Evolutionary conservation across 2,113 vertebrate species (phyloP), one percentile per base, ranked within the genome.

Genomic region (Sebastes fasciatus): DNA sequence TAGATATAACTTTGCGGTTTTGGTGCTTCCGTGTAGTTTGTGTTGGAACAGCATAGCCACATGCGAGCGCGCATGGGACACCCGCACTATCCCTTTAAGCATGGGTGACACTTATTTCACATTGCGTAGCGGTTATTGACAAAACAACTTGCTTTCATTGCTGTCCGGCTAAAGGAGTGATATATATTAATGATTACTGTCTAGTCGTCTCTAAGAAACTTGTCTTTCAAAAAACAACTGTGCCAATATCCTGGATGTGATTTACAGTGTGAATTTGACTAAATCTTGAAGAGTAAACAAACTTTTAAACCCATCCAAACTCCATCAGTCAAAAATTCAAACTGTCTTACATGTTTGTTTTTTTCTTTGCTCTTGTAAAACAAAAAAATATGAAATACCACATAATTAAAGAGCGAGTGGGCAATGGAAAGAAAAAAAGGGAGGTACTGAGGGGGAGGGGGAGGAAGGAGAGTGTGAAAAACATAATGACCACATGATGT

Each of bases 401-500:
- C n/a, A 46, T 21, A 69, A 82, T 77, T 69, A 85, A 80, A 82
- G 63, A 40, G 9, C 3, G 19, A 58, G 77, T 79, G 65, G 77
- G 80, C 69, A 80, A 43, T 12, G 34, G 8, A 48, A 60, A 26
- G 61, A 64, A 51, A 52, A 74, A 12, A 17, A 60, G 40, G 52
- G 52, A 57, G 45, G 34, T 42, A 34, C 4, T 51, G 66, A 45
- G 49, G 19, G 26, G 70, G 55, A 34, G 54, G 62, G 21, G 17
- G 45, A 46, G 61, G 21, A 17, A n/a, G 54, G 57, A 46, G 49
- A 51, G 19, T 21, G 57, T 34, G 42, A 34, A 51, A 10, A 77
- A 79, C 67, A 76, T 74, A 74, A 80, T 84, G 78, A 79, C 72
- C 34, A 52, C 57, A 34, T 72, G 67, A 80, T 87, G 85, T 52